These are phyloP conservation scores for Rhopalosiphum nymphaeae DNA, from an alignment of 2,888 invertebrate genomes.

Conservation along the genomic window DNA sequence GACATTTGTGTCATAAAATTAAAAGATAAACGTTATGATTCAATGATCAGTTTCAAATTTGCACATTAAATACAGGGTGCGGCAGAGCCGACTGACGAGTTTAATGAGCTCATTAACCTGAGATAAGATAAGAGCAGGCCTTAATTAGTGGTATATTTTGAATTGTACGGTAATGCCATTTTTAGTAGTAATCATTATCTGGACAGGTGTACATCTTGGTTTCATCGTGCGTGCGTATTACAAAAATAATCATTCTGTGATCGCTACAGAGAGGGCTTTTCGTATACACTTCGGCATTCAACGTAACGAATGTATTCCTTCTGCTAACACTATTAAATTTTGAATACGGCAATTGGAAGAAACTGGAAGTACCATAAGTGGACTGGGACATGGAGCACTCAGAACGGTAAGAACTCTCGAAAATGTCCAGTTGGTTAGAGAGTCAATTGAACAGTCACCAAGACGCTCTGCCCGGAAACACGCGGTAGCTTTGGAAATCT, in stretches of 20 bases:
- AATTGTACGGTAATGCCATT: too few relatives aligned
- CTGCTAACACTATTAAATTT: neutral
- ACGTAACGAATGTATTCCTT: neutral
- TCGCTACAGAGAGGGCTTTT: slow-evolving; percentile 4
- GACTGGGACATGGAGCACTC: neutral
- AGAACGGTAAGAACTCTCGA: neutral
- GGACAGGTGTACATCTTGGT: too few relatives aligned
- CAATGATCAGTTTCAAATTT: too few relatives aligned
- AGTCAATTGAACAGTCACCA: slow-evolving; percentile 67
- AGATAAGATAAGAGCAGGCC: too few relatives aligned
- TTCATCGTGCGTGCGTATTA: neutral
- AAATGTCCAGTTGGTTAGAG: slow-evolving; percentile 69
- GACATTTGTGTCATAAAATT: too few relatives aligned
- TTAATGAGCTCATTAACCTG: too few relatives aligned
- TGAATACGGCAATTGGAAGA: slow-evolving; percentile 34
- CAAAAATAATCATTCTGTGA: slow-evolving; percentile 3
- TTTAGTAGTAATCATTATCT: too few relatives aligned
- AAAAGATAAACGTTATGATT: too few relatives aligned
- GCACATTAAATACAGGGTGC: too few relatives aligned
- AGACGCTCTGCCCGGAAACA: slow-evolving; percentile 68
- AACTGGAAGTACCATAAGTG: slow-evolving; percentile 10
- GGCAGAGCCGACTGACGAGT: too few relatives aligned
- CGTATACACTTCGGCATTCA: slow-evolving; percentile 18
- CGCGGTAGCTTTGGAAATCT: slow-evolving; percentile 68
- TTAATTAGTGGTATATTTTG: too few relatives aligned